Evolutionary conservation across 2,113 vertebrate species (phyloP), one percentile per base, ranked within the genome.

Genomic region (Cyanoramphus novaezelandiae): DNA sequence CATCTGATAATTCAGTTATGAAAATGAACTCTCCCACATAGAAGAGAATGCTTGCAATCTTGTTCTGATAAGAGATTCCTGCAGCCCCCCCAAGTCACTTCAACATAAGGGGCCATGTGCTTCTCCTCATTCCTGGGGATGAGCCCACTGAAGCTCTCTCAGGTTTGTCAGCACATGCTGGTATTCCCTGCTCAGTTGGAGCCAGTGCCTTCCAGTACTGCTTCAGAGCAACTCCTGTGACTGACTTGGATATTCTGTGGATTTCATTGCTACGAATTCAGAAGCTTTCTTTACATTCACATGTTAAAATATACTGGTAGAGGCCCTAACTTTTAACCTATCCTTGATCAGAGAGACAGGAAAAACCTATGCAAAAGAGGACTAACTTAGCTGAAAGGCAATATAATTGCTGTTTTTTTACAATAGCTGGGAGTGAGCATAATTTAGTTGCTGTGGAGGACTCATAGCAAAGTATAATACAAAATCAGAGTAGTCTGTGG

Each of bases 41-140:
- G 64, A 63, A 81, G 82, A 91, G 95, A 97, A 97, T 95, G 94
- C 77, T 47, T 89, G 80, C 84, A 95, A 93, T 96, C 92, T 92
- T 92, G 59, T 92, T 92, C 67, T 63, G 94, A 94, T 97, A 96
- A 87, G 86, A 90, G 64, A 55, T 89, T 92, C 96, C 87, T 92
- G 74, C 65, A 92, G 77, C 74, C 49, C 50, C 69, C 55, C 33
- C 44, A 67, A 91, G 52, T 71, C 91, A 82, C 93, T 95, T 77
- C 77, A 96, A 79, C 80, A 70, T 49, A 72, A 88, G 25, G 53
- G 57, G 94, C 92, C 95, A 94, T 93, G 77, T 97, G 97, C 86
- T 95, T 95, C 79, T 72, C 68, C 70, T 97, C 94, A 74, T 49
- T 80, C 76, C 83, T 87, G 84, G 62, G 65, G 92, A 80, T 3